Percentiles rank a stretch among this genome's conserved stretches.
These are phyloP conservation scores for Syrista parreyssii DNA, from an alignment of 2,888 invertebrate genomes.

Conservation along the genomic window DNA sequence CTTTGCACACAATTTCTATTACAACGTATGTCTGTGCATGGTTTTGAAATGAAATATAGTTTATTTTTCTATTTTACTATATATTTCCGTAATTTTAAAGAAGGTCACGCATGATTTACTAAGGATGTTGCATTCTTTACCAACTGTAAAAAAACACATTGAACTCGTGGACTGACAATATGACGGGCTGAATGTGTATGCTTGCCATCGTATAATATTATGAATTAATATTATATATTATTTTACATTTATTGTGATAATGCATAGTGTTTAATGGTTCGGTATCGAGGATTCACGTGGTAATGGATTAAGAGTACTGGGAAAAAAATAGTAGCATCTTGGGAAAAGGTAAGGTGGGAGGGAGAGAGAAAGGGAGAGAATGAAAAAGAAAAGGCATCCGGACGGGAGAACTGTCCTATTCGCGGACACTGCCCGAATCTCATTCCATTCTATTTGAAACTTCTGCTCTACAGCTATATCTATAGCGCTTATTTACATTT, in stretches of 20 bases:
- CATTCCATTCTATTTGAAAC: constrained; percentile 44
- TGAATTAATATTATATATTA: constrained; percentile 61
- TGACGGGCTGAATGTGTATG: constrained; percentile 50
- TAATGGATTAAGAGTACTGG: background rate
- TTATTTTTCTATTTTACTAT: background rate
- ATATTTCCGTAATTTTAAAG: background rate
- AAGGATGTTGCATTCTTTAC: background rate
- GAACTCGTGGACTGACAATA: background rate
- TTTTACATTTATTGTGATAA: constrained; percentile 56
- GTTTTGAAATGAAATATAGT: background rate
- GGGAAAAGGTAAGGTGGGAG: background rate
- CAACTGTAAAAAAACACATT: background rate
- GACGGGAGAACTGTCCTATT: constrained; percentile 21
- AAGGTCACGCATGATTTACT: background rate
- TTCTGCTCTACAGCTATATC: constrained; percentile 47
- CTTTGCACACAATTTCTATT: background rate
- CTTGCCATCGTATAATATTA: constrained; percentile 50
- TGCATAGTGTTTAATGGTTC: constrained; percentile 29
- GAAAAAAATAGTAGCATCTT: background rate
- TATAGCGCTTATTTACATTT: constrained; percentile 59
- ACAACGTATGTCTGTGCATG: background rate
- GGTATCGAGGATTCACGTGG: background rate
- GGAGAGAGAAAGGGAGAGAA: background rate
- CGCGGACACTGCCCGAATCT: constrained; percentile 25
- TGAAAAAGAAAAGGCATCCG: background rate